Base-by-base conservation (phyloP, 2,113 vertebrate genomes). In the Melozone crissalis region DNA sequence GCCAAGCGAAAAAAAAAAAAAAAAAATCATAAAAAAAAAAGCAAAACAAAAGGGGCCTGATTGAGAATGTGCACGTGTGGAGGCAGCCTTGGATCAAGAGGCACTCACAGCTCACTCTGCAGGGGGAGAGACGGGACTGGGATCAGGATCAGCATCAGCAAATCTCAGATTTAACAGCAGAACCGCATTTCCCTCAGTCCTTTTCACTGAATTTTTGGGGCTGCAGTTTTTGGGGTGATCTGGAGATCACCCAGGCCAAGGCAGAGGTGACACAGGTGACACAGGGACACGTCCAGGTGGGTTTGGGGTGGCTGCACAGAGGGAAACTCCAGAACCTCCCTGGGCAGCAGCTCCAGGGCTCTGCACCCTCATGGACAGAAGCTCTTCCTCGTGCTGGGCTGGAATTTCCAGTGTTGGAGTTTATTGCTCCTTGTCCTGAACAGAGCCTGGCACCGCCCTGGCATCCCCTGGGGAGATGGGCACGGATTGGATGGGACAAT, bases 41-140 rank as follows among this genome's bases (percentile, higher is more conserved):
- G 33, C 37, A 26, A 75, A 90, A 97, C 94, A 98, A 98, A 98
- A 94, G 97, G 41, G 0, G 90, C 82, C 93, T 97, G 97, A 98
- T 95, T 97, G 95, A 84, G 90, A 93, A 80, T 65, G 19, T 93
- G 97, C 96, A 97, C 63, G 43, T 92, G 95, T 57, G 46, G 80
- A 89, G 62, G 37, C 52, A 69, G 83, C 30, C 68, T 86, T 43
- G 87, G 47, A 93, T 81, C 35, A 28, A 44, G 72, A 95, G 87
- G 62, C 61, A 3, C 87, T 31, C 37, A 1, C 5, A 66, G 91
- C 67, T 35, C 67, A 4, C 39, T 2, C 30, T 23, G 23, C 46
- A 44, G 7, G 19, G 90, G 44, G 21, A 19, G 62, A 49, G 61
- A 27, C 2, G 28, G 58, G 19, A 20, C 0, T 13, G 57, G 76